These are phyloP conservation scores for Eupithecia pulchellata DNA, from an alignment of 2,888 invertebrate genomes.

Conservation along the genomic window DNA sequence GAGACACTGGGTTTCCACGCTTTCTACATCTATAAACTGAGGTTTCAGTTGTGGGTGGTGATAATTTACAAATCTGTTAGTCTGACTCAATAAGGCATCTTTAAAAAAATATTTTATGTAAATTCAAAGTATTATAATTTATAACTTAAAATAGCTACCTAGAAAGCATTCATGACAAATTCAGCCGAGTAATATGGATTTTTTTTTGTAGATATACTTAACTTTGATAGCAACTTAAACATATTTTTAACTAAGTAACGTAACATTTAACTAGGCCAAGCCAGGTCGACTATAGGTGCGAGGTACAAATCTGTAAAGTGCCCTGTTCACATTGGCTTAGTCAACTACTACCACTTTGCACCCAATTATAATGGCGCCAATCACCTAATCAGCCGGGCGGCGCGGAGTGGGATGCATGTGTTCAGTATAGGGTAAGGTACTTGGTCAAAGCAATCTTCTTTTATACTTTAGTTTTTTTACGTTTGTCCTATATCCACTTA, in stretches of 20 bases:
- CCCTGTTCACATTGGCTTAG: conserved; percentile 60
- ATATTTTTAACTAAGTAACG: background rate
- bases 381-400: conserved; percentile 46
- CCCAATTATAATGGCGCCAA: conserved; percentile 73
- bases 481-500: background rate
- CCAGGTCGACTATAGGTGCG: background rate
- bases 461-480: background rate
- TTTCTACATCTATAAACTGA: conserved; percentile 48
- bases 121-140: too few species aligned
- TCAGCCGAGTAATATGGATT: too few species aligned
- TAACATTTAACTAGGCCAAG: background rate
- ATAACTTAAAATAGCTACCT: too few species aligned
- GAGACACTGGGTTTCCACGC: conserved; percentile 50
- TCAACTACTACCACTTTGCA: conserved; percentile 68
- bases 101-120: too few species aligned
- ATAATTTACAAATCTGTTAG: background rate
- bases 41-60: conserved; percentile 34
- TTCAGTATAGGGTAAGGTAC: too few species aligned
- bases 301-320: conserved; percentile 61
- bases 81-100: too few species aligned
- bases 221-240: too few species aligned
- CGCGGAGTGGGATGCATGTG: conserved; percentile 16
- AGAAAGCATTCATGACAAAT: too few species aligned
- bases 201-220: too few species aligned
- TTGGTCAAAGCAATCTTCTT: conserved; percentile 1